phyloP scores from a whole-genome alignment of 2,113 vertebrate genomes.

The Athene noctua region DNA sequence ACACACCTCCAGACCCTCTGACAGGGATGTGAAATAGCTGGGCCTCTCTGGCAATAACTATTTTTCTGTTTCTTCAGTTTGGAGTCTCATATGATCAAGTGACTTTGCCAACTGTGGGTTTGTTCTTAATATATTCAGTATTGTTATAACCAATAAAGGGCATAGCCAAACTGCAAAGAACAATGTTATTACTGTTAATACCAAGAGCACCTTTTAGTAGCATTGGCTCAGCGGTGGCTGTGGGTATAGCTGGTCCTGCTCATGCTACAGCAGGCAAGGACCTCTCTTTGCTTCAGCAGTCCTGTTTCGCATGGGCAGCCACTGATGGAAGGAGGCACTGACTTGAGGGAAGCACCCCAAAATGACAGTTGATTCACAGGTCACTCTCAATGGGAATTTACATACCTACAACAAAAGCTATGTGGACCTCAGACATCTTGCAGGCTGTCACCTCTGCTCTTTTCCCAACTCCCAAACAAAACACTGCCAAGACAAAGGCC shows the following conservation, averaged over 20 bases:
- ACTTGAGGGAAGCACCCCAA: not conserved
- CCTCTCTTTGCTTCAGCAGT: not conserved
- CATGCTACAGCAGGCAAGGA: not conserved
- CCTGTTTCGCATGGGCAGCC: not conserved
- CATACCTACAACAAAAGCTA: not conserved
- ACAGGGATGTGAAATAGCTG: not conserved
- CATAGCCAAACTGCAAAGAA: not conserved
- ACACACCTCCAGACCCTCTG: not conserved
- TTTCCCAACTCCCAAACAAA: not conserved
- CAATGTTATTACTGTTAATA: not conserved
- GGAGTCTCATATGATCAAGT: not conserved
- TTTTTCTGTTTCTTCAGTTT: not conserved
- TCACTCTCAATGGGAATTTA: not conserved
- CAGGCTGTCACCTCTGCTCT: not conserved
- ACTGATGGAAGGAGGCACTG: not conserved
- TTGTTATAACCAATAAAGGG: not conserved
- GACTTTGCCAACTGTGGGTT: not conserved
- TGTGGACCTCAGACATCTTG: not conserved
- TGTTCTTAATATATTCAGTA: not conserved
- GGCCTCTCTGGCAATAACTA: not conserved
- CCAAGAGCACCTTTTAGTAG: not conserved
- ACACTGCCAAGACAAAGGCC: not conserved
- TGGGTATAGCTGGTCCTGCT: not conserved
- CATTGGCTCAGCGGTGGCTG: rapidly evolving
- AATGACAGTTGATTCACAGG: not conserved